A percentile compares a stretch with the other conserved stretches of the same genome.
phyloP scores from a whole-genome alignment of 1,140 invertebrate species.

The Tenebrio molitor region DNA sequence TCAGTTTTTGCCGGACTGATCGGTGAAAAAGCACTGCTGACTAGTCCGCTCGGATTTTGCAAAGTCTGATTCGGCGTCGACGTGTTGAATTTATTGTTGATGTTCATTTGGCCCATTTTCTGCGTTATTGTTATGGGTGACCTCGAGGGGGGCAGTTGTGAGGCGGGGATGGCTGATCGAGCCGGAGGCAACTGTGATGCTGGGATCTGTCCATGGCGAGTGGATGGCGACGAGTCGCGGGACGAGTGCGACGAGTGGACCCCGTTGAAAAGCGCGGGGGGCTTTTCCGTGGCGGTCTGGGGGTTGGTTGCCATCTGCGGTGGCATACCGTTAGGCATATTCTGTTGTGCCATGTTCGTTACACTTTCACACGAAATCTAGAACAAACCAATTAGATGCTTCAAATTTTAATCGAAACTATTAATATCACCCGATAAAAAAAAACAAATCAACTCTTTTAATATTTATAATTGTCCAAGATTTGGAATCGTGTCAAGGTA shows the following conservation, averaged over 20 bases:
- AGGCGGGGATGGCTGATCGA: slow-evolving; percentile 55
- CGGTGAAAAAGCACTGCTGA: slow-evolving; percentile 46
- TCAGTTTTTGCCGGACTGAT: slow-evolving; percentile 25
- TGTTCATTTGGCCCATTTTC: slow-evolving; percentile 55
- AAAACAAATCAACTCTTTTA: background rate
- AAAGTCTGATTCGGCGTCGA: slow-evolving; percentile 49
- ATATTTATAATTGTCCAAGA: slow-evolving; percentile 35
- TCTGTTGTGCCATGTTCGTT: slow-evolving; percentile 51
- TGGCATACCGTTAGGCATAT: slow-evolving; percentile 59
- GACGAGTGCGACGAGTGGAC: slow-evolving; percentile 62
- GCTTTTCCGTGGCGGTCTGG: slow-evolving; percentile 16
- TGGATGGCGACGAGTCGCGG: slow-evolving; percentile 62
- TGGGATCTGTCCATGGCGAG: slow-evolving; percentile 56
- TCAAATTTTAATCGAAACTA: slow-evolving; percentile 7
- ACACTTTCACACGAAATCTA: slow-evolving; percentile 34
- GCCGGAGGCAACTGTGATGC: slow-evolving; percentile 59
- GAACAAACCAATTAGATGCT: slow-evolving; percentile 36
- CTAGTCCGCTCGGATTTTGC: slow-evolving; percentile 47
- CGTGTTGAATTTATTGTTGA: slow-evolving; percentile 51
- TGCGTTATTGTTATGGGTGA: slow-evolving; percentile 51
- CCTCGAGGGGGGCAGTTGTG: slow-evolving; percentile 60
- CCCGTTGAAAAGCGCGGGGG: slow-evolving; percentile 59
- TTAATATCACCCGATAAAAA: slow-evolving; percentile 12
- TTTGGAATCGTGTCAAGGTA: slow-evolving; percentile 41
- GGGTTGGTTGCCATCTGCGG: slow-evolving; percentile 48